phyloP scores from a whole-genome alignment of 2,888 invertebrate species.

The Octodonta nipae region DNA sequence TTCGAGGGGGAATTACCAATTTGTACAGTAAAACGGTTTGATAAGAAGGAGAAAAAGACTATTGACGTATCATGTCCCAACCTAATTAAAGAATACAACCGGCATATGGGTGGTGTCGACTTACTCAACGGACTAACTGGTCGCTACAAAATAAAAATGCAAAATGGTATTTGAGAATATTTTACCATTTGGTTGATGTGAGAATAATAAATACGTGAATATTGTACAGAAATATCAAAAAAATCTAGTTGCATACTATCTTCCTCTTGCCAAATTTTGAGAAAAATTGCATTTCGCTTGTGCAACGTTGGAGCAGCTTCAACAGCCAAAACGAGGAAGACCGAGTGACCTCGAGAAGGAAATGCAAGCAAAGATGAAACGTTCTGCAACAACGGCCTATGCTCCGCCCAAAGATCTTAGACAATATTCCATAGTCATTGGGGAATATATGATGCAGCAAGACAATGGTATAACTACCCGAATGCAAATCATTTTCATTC shows the following conservation, averaged over 20 bases:
- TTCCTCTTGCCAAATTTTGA: slow-evolving; percentile 5
- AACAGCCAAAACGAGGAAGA: slow-evolving; percentile 8
- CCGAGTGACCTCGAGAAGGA: slow-evolving; percentile 8
- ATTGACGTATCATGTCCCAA: slow-evolving; percentile 17
- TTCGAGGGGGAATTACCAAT: slow-evolving; percentile 23
- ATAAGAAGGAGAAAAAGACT: slow-evolving; percentile 12
- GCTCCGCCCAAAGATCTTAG: slow-evolving; percentile 8
- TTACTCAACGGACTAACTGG: slow-evolving; percentile 20
- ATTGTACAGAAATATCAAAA: slow-evolving; percentile 9
- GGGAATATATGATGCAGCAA: slow-evolving; percentile 2
- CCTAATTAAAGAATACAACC: slow-evolving; percentile 19
- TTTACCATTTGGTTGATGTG: slow-evolving; percentile 17
- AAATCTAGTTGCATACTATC: slow-evolving; percentile 1
- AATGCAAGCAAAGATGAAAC: slow-evolving; percentile 7
- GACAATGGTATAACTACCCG: slow-evolving; percentile 5
- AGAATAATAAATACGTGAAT: slow-evolving; percentile 16
- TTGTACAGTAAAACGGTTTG: slow-evolving; percentile 5
- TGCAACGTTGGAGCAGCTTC: slow-evolving; percentile 5
- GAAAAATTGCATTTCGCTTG: slow-evolving; percentile 10
- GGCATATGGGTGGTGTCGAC: slow-evolving; percentile 21
- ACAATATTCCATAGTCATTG: slow-evolving; percentile 5
- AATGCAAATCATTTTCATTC: slow-evolving; percentile 4
- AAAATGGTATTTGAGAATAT: slow-evolving; percentile 16
- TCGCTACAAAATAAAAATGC: slow-evolving; percentile 14
- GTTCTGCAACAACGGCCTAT: slow-evolving; percentile 6